Base-by-base conservation (phyloP, 2,888 invertebrate species). In the Drosophila paranaensis region DNA sequence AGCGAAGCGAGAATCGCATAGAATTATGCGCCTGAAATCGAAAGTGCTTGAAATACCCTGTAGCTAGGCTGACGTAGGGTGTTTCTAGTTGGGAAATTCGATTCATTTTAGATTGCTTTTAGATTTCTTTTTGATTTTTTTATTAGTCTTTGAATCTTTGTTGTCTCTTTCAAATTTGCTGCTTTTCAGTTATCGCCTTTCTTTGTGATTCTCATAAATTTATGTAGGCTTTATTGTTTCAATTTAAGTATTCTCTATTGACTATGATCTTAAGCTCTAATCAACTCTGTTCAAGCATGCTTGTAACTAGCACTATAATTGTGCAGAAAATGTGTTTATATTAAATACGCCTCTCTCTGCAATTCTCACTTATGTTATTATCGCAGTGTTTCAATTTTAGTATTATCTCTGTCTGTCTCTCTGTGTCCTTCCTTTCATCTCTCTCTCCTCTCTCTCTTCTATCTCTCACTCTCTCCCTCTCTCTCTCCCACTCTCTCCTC, bases 21-120 rank as follows among this genome's bases (percentile, higher is more conserved):
- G 73, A 73, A 73, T 55, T 39, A 45, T 35, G 35, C 27, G n/a
- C 1, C 25, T 45, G 46, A 72, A 77, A 75, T 11, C 45, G 71
- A 74, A 71, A 77, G 78, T 63, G 35, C 43, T 60, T 55, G 16
- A 3, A 1, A 27, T 45, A 48, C 16, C n/a, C 27, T 42, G 37
- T 42, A 16, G 13, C 2, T 0, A 11, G 16, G 40, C 6, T 30
- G 4, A 13, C 1, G 16, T 13, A 16, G 27, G 16, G 16, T 30
- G 14, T 51, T 20, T 48, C 6, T 2, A 10, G n/a, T n/a, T 5
- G 5, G 2, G 1, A 14, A 25, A 25, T 43, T 8, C 25, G n/a
- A 6, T 13, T 20, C 10, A n/a, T 10, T 0, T 30, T n/a, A n/a
- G 14, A 33, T 10, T 1, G n/a, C 4, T 48, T 27, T 48, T 10